Conservation (phyloP, 2,888 invertebrate species). For the Lobophora halterata region DNA sequence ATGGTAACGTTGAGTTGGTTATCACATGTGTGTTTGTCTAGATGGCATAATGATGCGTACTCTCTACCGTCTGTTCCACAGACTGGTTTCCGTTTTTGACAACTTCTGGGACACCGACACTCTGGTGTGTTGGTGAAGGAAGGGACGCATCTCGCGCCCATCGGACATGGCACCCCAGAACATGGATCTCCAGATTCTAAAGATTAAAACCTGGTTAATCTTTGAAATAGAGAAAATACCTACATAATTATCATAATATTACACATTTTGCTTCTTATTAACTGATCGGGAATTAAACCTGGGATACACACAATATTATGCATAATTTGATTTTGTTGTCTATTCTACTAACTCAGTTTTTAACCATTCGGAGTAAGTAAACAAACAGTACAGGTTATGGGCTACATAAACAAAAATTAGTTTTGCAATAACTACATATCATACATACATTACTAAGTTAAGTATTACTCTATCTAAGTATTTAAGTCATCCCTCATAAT, state of each 20-base stretch:
- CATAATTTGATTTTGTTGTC: too few relatives aligned
- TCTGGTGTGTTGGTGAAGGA: slow-evolving; percentile 85
- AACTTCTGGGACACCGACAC: slow-evolving; percentile 80
- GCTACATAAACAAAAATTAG: too few relatives aligned
- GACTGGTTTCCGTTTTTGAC: slow-evolving; percentile 88
- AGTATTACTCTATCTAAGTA: neutral
- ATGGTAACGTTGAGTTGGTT: slow-evolving; percentile 87
- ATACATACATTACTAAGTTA: too few relatives aligned
- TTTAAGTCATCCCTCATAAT: neutral
- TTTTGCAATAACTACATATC: too few relatives aligned
- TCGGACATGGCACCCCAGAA: slow-evolving; percentile 83
- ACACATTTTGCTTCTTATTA: too few relatives aligned
- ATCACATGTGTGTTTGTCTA: slow-evolving; percentile 89
- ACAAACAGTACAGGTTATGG: too few relatives aligned
- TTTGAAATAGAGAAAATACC: slow-evolving; percentile 5
- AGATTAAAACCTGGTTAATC: slow-evolving; percentile 8
- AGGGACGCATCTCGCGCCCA: slow-evolving; percentile 85
- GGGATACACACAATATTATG: too few relatives aligned
- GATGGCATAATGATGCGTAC: slow-evolving; percentile 92
- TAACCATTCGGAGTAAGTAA: too few relatives aligned
- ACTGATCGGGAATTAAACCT: too few relatives aligned
- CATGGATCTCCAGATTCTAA: slow-evolving; percentile 87
- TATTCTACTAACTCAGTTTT: too few relatives aligned
- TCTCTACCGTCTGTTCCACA: slow-evolving; percentile 94
- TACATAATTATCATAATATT: too few relatives aligned